A percentile compares a stretch with the other conserved stretches of the same genome.
These are phyloP conservation scores for Triops longicaudatus DNA, from an alignment of 1,140 invertebrate genomes.

Conservation along the genomic window DNA sequence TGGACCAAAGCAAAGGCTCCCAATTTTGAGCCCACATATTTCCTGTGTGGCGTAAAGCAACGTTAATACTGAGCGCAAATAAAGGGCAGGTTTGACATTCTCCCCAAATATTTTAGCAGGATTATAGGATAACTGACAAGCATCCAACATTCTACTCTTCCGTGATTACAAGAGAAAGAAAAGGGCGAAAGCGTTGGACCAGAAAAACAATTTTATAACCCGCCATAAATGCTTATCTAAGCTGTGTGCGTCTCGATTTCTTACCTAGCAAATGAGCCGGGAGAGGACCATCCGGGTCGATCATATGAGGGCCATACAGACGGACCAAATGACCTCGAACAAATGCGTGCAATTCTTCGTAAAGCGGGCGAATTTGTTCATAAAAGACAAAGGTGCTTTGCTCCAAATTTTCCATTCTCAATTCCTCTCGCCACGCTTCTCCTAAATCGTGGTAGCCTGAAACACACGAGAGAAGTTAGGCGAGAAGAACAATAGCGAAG, in stretches of 20 bases:
- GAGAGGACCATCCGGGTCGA: conserved; percentile 66
- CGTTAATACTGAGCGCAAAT: not conserved
- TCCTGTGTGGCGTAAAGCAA: conserved; percentile 34
- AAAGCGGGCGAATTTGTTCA: conserved; percentile 62
- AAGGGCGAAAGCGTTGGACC: no score
- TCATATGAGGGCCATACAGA: conserved; percentile 56
- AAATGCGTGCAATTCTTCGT: conserved; percentile 78
- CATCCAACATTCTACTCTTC: not conserved
- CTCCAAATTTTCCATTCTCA: conserved; percentile 23
- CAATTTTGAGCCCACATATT: conserved; percentile 55
- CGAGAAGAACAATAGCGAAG: not conserved
- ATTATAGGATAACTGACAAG: not conserved
- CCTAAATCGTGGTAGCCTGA: conserved; percentile 21
- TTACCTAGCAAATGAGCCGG: conserved; percentile 75
- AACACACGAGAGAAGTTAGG: not conserved
- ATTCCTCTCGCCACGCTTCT: conserved; percentile 21
- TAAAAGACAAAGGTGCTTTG: conserved; percentile 16
- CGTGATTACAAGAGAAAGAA: conserved; percentile 8
- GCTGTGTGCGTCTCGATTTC: conserved; percentile 25
- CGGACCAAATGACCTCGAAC: conserved; percentile 62
- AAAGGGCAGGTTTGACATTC: not conserved
- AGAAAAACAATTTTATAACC: not conserved
- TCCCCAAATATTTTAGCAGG: not conserved
- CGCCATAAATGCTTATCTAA: conserved; percentile 1
- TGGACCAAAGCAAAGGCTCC: conserved; percentile 44